Evolutionary conservation across 1,140 invertebrate species (phyloP).

Genomic region (Ephestia elutella): DNA sequence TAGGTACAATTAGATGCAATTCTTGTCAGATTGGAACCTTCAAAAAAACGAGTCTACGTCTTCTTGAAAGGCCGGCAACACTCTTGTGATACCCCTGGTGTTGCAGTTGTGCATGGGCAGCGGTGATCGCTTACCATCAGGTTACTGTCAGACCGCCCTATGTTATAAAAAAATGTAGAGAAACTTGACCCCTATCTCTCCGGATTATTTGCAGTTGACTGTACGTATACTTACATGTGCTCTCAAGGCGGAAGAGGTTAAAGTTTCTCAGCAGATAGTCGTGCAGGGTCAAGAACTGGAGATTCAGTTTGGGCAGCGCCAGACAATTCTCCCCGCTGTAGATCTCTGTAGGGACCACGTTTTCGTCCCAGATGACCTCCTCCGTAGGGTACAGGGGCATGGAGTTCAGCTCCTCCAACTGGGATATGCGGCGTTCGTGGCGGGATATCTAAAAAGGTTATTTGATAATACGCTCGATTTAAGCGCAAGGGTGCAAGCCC

Average conservation of each 20-base stretch:
- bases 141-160: too few relatives aligned
- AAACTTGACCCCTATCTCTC: too few relatives aligned
- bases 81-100: too few relatives aligned
- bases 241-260: conserved; percentile 97
- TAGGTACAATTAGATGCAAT: too few relatives aligned
- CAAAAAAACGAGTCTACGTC: too few relatives aligned
- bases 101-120: too few relatives aligned
- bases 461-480: background rate
- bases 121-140: too few relatives aligned
- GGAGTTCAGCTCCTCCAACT: conserved; percentile 95
- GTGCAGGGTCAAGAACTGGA: conserved; percentile 98
- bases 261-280: conserved; percentile 99
- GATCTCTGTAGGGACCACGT: conserved; percentile 97
- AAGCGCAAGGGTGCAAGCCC: too few relatives aligned
- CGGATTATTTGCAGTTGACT: background rate
- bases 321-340: conserved; percentile 96
- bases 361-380: conserved; percentile 99
- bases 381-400: conserved; percentile 99
- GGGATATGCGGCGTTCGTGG: conserved; percentile 92
- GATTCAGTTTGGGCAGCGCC: conserved; percentile 97
- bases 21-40: too few relatives aligned
- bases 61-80: too few relatives aligned
- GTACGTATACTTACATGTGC: conserved; percentile 89
- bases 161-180: too few relatives aligned
- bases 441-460: conserved; percentile 79